These are phyloP conservation scores for Dicrostonyx torquatus DNA, from an alignment of 2,797 vertebrate species.

Conservation along the genomic window DNA sequence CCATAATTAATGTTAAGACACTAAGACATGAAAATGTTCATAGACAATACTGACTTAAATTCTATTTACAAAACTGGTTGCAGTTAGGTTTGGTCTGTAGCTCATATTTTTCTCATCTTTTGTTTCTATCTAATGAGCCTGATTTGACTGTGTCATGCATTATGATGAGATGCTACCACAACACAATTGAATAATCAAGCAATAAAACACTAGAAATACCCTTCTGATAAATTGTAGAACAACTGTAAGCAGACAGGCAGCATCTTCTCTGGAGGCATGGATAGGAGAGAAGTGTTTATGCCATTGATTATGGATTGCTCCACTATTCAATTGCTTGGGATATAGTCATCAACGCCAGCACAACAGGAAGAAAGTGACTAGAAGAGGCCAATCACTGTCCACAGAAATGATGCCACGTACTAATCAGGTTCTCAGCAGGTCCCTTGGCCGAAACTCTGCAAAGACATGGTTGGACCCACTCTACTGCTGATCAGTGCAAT, in stretches of 20 bases:
- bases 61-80: not conserved
- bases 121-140: not conserved
- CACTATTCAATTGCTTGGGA: constrained; percentile 4
- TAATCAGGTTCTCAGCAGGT: constrained; percentile 40
- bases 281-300: not conserved
- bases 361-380: not conserved
- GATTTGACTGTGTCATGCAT: not conserved
- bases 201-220: not conserved
- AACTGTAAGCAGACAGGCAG: not conserved
- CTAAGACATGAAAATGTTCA: not conserved
- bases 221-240: not conserved
- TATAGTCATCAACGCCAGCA: not conserved
- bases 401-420: constrained; percentile 10
- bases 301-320: not conserved
- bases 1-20: not conserved
- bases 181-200: not conserved
- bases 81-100: not conserved
- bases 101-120: not conserved
- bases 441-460: not conserved
- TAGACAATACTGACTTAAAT: not conserved
- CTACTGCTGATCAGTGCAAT: not conserved
- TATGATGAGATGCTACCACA: not conserved
- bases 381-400: not conserved
- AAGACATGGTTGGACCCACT: not conserved
- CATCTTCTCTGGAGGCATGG: not conserved